Conservation (phyloP, 2,888 invertebrate species). For the Clitarchus hookeri region DNA sequence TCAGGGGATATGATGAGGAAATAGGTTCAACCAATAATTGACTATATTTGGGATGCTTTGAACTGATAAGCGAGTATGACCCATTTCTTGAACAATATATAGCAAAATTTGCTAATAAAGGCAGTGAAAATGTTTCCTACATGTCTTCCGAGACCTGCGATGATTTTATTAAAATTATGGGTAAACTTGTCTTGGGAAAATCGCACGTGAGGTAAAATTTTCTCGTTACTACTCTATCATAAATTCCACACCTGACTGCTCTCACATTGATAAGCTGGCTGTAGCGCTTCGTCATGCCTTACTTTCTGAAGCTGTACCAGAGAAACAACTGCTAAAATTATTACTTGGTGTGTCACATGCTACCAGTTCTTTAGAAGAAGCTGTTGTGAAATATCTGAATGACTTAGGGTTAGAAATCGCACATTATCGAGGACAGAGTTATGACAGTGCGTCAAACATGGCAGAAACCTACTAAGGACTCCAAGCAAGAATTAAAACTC, state of each 20-base stretch:
- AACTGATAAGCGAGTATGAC: no score
- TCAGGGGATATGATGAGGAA: no score
- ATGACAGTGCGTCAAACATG: constrained; percentile 47
- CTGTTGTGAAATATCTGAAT: no score
- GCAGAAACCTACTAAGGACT: constrained; percentile 45
- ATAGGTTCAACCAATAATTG: no score
- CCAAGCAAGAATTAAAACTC: constrained; percentile 45
- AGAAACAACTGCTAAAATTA: neutral
- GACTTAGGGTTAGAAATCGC: neutral
- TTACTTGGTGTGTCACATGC: constrained; percentile 3
- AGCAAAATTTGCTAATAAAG: no score
- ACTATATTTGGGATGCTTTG: neutral
- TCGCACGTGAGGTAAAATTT: neutral
- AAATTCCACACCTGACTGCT: neutral
- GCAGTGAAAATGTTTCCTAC: no score
- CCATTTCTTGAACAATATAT: no score
- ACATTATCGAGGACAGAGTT: constrained; percentile 20
- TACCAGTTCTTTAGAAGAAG: neutral
- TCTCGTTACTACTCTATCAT: neutral
- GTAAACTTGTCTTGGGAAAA: neutral
- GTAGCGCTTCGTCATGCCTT: no score
- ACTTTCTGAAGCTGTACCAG: neutral
- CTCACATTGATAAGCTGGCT: no score
- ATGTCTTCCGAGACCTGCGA: no score
- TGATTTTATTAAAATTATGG: neutral